Evolutionary conservation across 2,113 vertebrate species (phyloP), one percentile per base, ranked within the genome.

Genomic region (Forbesichthys agassizii): DNA sequence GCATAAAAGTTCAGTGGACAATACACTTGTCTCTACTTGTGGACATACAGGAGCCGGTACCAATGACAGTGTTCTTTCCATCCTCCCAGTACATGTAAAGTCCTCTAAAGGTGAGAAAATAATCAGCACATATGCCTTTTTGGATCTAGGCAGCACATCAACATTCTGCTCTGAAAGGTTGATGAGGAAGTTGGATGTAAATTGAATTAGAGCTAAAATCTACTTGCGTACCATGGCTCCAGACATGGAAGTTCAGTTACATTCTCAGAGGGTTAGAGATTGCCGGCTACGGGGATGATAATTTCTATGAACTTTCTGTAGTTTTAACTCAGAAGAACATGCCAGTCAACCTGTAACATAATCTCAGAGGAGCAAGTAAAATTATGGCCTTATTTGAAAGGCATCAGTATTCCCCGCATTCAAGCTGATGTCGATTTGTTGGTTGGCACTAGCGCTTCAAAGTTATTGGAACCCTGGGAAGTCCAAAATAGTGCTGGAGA

Each of bases 31-130:
- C 27, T 60, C 57, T 60, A 56, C 52, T 36, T 67, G 66, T 59
- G 60, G 60, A 9, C 61, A 68, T 65, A 69, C 63, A 75, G 57
- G 73, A 48, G 68, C 74, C 55, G 48, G 68, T 3, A 18, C 46
- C 10, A 33, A 13, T 47, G 42, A 47, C 11, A 1, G 54, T 12
- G 7, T 71, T 13, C 62, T 71, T n/a, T 27, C 74, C 11, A 71
- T 70, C 51, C 53, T 71, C 6, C 68, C 62, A 42, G 62, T 66
- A 1, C 49, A 77, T 33, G 68, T 77, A 12, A 71, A 77, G 55
- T 48, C 74, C 51, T 27, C 11, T 46, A 69, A 69, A 6, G 67
- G 68, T n/a, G 33, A 56, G 46, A 7, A 62, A 8, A 46, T 64
- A 13, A n/a, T 69, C 8, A 42, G 52, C 6, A 47, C 59, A 9